Percentiles rank a stretch among this genome's conserved stretches.
Conservation (phyloP, 2,888 invertebrate species). For the Scaptomyza caliginosa region DNA sequence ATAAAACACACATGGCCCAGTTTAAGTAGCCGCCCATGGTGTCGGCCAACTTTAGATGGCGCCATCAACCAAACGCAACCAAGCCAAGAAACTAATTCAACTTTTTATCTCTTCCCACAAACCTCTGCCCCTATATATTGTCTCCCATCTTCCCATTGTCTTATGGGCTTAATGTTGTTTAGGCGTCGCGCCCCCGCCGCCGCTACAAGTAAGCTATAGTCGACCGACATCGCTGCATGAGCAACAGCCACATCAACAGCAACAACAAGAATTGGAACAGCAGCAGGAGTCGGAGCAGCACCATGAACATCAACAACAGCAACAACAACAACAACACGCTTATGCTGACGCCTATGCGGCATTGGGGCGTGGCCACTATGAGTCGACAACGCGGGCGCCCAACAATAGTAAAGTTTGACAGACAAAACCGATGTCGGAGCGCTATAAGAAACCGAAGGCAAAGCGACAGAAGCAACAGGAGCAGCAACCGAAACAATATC, state of each 20-base stretch:
- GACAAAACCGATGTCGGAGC: constrained; percentile 60
- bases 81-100: constrained; percentile 31
- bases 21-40: constrained; percentile 9
- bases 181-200: constrained; percentile 84
- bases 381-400: constrained; percentile 80
- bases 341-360: constrained; percentile 84
- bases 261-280: constrained; percentile 40
- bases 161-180: constrained; percentile 1
- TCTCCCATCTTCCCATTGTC: not conserved
- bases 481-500: constrained; percentile 50
- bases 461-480: constrained; percentile 64
- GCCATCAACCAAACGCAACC: constrained; percentile 20
- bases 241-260: constrained; percentile 50
- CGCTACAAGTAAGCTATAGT: constrained; percentile 84
- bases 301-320: constrained; percentile 22
- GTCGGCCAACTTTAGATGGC: constrained; percentile 17
- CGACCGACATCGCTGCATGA: constrained; percentile 83
- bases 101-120: constrained; percentile 23
- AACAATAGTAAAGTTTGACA: constrained; percentile 75
- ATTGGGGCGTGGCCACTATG: constrained; percentile 83
- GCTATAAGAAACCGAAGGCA: constrained; percentile 74
- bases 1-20: constrained; percentile 19
- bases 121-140: not conserved
- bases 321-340: constrained; percentile 49
- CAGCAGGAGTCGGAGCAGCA: constrained; percentile 66